Evolutionary conservation across 2,888 invertebrate species (phyloP).

Genomic region (Aspidiotus rigidus): DNA sequence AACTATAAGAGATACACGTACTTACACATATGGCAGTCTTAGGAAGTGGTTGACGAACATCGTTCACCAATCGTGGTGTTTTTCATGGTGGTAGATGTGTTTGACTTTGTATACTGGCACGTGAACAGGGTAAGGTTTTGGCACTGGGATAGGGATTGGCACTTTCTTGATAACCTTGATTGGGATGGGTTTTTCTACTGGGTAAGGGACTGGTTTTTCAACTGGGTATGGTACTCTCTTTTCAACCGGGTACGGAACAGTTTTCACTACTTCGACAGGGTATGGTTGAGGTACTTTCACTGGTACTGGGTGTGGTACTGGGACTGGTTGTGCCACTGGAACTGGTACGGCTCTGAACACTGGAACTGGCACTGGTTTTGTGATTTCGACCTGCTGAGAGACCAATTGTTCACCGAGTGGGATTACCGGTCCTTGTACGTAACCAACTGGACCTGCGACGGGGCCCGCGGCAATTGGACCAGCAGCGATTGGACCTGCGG

Average conservation of each 20-base stretch:
- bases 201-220: constrained; percentile 36
- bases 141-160: constrained; percentile 49
- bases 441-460: constrained; percentile 9
- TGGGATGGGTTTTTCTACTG: constrained; percentile 44
- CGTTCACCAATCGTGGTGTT: neutral
- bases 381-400: constrained; percentile 48
- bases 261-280: constrained; percentile 36
- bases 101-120: constrained; percentile 37
- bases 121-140: constrained; percentile 49
- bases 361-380: constrained; percentile 53
- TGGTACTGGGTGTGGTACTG: constrained; percentile 22
- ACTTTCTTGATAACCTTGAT: constrained; percentile 51
- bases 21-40: constrained; percentile 26
- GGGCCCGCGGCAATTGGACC: neutral
- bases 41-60: constrained; percentile 7
- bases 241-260: constrained; percentile 11
- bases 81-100: constrained; percentile 33
- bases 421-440: neutral
- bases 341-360: constrained; percentile 37
- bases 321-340: constrained; percentile 35
- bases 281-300: constrained; percentile 39
- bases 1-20: constrained; percentile 8
- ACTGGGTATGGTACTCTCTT: constrained; percentile 27
- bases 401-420: constrained; percentile 14
- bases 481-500: neutral